Evolutionary conservation across 2,888 invertebrate genomes (phyloP).

Genomic region (Anticlea derivata): DNA sequence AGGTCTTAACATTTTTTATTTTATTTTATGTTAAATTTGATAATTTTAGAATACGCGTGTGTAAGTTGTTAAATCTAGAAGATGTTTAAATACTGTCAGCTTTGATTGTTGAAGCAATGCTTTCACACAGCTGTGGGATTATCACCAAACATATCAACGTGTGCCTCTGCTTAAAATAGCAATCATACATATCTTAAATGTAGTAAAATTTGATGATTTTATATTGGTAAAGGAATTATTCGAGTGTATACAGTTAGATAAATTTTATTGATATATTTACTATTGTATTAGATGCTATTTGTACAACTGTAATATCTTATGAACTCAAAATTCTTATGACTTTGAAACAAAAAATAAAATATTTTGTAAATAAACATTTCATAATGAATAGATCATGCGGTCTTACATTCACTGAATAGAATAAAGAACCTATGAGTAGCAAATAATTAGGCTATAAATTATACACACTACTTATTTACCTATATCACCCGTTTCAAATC

Average conservation of each 20-base stretch:
- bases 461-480: constrained; percentile 13
- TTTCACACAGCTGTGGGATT: constrained; percentile 58
- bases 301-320: constrained; percentile 80
- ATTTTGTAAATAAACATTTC: constrained; percentile 77
- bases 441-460: constrained; percentile 22
- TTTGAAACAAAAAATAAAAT: constrained; percentile 72
- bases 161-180: constrained; percentile 81
- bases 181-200: constrained; percentile 75
- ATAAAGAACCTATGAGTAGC: constrained; percentile 53
- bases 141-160: constrained; percentile 81
- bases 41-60: constrained; percentile 48
- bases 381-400: constrained; percentile 59
- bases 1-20: too few species aligned
- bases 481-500: constrained; percentile 12
- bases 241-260: constrained; percentile 69
- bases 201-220: constrained; percentile 76
- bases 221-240: constrained; percentile 55
- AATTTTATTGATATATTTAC: constrained; percentile 76
- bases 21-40: constrained; percentile 38
- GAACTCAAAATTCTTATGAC: constrained; percentile 82
- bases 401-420: constrained; percentile 58
- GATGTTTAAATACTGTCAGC: constrained; percentile 53
- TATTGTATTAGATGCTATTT: constrained; percentile 75
- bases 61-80: constrained; percentile 41
- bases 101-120: constrained; percentile 75